Conservation (phyloP, 2,888 invertebrate genomes). For the Aporophyla nigra region DNA sequence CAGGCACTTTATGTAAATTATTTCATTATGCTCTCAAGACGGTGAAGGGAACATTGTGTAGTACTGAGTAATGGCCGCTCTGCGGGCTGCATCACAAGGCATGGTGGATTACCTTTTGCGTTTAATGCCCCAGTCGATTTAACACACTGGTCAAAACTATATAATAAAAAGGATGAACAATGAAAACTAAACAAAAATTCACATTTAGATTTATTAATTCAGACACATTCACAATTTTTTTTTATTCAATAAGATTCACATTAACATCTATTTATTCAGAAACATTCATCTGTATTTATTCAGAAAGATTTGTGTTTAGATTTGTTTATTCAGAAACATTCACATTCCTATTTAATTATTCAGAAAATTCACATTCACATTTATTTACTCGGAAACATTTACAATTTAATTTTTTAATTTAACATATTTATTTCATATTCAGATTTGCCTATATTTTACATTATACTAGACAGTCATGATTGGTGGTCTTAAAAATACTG, state of each 20-base stretch:
- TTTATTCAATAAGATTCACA: not conserved
- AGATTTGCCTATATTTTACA: no score
- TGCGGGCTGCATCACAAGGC: no score
- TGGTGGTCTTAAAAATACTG: not conserved
- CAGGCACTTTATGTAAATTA: no score
- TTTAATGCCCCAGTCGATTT: no score
- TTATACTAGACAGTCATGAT: not conserved
- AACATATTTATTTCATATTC: no score
- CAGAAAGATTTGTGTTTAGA: conserved; percentile 1
- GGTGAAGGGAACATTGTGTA: no score
- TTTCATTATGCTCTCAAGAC: no score
- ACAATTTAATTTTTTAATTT: no score
- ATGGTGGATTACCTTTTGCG: not conserved
- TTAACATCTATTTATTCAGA: no score
- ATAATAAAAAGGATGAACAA: not conserved
- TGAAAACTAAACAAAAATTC: not conserved
- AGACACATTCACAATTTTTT: not conserved
- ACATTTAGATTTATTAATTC: conserved; percentile 20
- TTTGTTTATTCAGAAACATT: not conserved
- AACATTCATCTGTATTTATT: conserved; percentile 19
- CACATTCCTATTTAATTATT: conserved; percentile 20
- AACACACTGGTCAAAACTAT: not conserved
- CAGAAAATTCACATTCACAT: not conserved
- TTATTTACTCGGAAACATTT: not conserved
- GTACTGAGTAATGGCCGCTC: not conserved